Evolutionary conservation across 2,888 invertebrate species (phyloP), one percentile per base, ranked within the genome.

Genomic region (Nasonovia ribisnigri): DNA sequence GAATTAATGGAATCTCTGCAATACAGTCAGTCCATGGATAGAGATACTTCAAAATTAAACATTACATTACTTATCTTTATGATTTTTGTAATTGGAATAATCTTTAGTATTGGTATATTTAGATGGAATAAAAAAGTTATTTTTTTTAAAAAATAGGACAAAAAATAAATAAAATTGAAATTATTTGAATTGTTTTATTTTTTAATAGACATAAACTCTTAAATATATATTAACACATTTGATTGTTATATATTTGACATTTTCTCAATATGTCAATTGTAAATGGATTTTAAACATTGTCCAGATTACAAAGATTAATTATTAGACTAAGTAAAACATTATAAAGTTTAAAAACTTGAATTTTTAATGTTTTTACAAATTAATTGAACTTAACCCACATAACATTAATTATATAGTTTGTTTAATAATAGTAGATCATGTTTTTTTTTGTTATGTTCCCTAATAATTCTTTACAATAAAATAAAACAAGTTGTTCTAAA

Each of bases 161-260:
- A 48, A 42, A 48, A 90, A 43, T 60, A 90, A 48, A 43, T 36
- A n/a, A 77, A 87, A 87, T 43, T 5, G 16, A 51, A 51, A 43
- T 92, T 77, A 88, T 48, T 67, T 86, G 13, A 67, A 92, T 29
- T 67, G n/a, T 88, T 92, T 92, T 92, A 87, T 87, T 92, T 92
- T 88, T 88, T 51, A 87, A 87, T 48, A 90, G 6, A 90, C 24
- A 90, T 77, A 13, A 91, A 84, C 8, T 86, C 26, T 87, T 67
- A 42, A 88, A 42, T n/a, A 67, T n/a, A 67, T 51, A 67, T 92
- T 92, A 92, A 88, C 88, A 88, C 8, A 77, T 20, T 77, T 77
- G 20, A 77, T 77, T 77, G 36, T 77, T 77, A 88, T 92, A 24
- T 77, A 42, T 88, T 51, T 92, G 42, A 92, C 29, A 60, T 48